Evolutionary conservation across 2,888 invertebrate species (phyloP).

Genomic region (Synanthedon tipuliformis): DNA sequence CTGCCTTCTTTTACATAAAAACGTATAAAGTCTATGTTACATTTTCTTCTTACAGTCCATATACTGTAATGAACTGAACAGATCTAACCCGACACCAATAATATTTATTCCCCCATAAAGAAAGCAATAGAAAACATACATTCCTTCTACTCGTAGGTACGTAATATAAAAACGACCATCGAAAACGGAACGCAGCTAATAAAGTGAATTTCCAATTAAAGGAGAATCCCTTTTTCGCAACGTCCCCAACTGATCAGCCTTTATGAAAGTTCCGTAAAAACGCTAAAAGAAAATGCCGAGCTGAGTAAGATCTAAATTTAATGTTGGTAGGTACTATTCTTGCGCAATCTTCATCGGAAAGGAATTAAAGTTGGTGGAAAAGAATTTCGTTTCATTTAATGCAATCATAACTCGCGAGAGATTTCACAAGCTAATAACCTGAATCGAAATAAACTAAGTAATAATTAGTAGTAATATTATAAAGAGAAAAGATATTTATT

Average conservation of each 20-base stretch:
- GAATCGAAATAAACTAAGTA: no score
- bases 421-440: not conserved
- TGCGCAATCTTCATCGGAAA: conserved; percentile 31
- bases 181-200: conserved; percentile 15
- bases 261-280: conserved; percentile 31
- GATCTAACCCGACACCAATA: no score
- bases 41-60: no score
- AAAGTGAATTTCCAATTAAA: conserved; percentile 36
- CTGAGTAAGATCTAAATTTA: conserved; percentile 1
- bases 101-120: no score
- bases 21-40: no score
- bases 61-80: no score
- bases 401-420: not conserved
- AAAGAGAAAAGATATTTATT: no score
- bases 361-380: conserved; percentile 33
- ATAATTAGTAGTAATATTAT: no score
- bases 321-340: not conserved
- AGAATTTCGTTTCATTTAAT: conserved; percentile 13
- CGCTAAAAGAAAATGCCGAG: conserved; percentile 2
- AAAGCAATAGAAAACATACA: no score
- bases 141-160: no score
- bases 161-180: not conserved
- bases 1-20: not conserved
- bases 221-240: conserved; percentile 31
- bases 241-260: conserved; percentile 27